These are phyloP conservation scores for Acromyrmex echinatior DNA, from an alignment of 1,140 invertebrate species.

Conservation along the genomic window DNA sequence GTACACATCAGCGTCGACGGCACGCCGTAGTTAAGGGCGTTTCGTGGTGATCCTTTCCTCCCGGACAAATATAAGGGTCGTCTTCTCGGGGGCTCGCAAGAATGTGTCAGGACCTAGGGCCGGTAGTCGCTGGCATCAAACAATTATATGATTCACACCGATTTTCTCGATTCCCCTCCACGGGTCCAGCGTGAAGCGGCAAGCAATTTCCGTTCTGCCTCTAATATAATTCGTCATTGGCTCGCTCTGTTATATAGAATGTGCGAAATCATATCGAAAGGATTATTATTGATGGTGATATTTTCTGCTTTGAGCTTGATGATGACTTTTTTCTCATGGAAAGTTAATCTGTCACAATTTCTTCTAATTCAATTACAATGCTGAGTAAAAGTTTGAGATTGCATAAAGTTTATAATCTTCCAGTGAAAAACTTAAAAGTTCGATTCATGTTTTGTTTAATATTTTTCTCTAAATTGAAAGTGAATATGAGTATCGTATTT, in stretches of 20 bases:
- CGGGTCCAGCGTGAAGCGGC: background rate
- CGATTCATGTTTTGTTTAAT: no score
- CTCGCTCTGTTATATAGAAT: background rate
- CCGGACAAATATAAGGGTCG: conserved; percentile 59
- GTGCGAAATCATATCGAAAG: background rate
- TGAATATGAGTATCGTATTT: no score
- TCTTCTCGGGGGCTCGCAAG: conserved; percentile 46
- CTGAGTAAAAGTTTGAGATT: no score
- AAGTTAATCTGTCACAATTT: no score
- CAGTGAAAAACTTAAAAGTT: no score
- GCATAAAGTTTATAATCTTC: no score
- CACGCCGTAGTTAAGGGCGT: conserved; percentile 57
- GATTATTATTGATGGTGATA: background rate
- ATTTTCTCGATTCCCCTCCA: conserved; percentile 62
- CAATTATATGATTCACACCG: conserved; percentile 78
- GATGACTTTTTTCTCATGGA: no score
- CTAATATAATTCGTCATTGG: conserved; percentile 23
- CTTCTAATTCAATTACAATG: no score
- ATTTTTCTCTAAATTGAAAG: no score
- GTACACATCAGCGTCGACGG: conserved; percentile 47
- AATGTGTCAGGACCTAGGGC: conserved; percentile 34
- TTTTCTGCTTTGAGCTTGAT: background rate
- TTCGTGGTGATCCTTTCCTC: conserved; percentile 59
- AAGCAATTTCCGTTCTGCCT: conserved; percentile 34
- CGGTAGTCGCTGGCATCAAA: conserved; percentile 40